Percentiles rank a stretch among this genome's conserved stretches.
Conservation (phyloP, 2,797 vertebrate genomes). For the Hapalemur alaotrensis region DNA sequence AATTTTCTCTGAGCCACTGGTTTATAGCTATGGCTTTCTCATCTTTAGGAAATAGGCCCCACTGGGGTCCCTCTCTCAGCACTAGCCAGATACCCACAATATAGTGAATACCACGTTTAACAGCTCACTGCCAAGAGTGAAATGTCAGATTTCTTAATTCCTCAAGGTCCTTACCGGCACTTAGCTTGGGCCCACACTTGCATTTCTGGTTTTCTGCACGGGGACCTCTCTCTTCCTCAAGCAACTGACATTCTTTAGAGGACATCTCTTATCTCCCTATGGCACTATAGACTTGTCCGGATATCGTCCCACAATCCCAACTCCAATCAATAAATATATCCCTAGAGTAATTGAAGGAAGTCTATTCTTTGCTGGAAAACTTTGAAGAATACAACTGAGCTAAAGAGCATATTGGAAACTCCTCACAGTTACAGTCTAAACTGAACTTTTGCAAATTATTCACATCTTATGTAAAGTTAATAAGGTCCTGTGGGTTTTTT, state of each 20-base stretch:
- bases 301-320: neutral
- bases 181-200: neutral
- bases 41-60: neutral
- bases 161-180: neutral
- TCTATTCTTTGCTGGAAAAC: neutral
- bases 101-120: neutral
- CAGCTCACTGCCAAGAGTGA: neutral
- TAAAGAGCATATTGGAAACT: neutral
- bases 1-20: neutral
- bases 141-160: neutral
- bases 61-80: neutral
- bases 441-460: neutral
- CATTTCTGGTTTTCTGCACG: neutral
- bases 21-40: neutral
- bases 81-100: neutral
- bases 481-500: neutral
- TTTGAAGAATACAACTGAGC: neutral
- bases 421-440: neutral
- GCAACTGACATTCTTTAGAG: neutral
- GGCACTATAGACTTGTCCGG: no score
- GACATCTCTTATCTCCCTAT: neutral
- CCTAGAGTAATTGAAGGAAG: neutral
- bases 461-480: neutral
- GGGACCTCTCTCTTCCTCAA: neutral
- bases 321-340: no score